A percentile compares a stretch with the other conserved stretches of the same genome.
phyloP scores from a whole-genome alignment of 2,888 invertebrate species.

The Erpobdella octoculata region DNA sequence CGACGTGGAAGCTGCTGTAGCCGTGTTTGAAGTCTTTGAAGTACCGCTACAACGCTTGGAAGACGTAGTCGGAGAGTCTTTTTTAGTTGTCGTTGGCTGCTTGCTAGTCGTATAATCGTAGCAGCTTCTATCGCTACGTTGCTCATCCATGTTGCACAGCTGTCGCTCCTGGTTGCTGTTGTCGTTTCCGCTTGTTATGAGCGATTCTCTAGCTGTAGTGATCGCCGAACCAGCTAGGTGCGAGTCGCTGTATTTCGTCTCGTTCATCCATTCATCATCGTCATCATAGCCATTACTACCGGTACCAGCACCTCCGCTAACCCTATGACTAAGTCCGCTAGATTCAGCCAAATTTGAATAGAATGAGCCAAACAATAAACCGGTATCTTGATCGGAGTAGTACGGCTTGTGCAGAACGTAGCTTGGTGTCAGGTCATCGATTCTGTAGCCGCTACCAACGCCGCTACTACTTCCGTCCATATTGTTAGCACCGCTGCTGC shows the following conservation, averaged over 20 bases:
- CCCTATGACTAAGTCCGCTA: background rate
- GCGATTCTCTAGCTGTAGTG: background rate
- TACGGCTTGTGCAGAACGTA: slow-evolving; percentile 18
- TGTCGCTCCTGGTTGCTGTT: slow-evolving; percentile 9
- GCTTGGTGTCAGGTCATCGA: slow-evolving; percentile 4
- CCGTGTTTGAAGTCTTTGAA: background rate
- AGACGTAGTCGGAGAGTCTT: background rate
- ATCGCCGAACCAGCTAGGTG: background rate
- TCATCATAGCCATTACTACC: background rate
- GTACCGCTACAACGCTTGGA: background rate
- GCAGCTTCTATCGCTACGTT: background rate
- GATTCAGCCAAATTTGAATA: slow-evolving; percentile 18
- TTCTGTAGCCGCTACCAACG: background rate
- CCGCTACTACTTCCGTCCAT: background rate
- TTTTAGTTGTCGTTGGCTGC: background rate
- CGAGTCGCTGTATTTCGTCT: slow-evolving; percentile 26
- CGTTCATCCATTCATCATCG: slow-evolving; percentile 28
- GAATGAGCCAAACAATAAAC: slow-evolving; percentile 22
- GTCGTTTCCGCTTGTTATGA: background rate
- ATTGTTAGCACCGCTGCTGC: slow-evolving; percentile 5
- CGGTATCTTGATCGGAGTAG: slow-evolving; percentile 5
- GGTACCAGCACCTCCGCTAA: background rate
- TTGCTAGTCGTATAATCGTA: background rate
- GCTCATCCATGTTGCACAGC: slow-evolving; percentile 7
- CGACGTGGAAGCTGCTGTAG: background rate